Base-by-base conservation (phyloP, 2,797 vertebrate genomes). In the Chlorospingus semifuscus region DNA sequence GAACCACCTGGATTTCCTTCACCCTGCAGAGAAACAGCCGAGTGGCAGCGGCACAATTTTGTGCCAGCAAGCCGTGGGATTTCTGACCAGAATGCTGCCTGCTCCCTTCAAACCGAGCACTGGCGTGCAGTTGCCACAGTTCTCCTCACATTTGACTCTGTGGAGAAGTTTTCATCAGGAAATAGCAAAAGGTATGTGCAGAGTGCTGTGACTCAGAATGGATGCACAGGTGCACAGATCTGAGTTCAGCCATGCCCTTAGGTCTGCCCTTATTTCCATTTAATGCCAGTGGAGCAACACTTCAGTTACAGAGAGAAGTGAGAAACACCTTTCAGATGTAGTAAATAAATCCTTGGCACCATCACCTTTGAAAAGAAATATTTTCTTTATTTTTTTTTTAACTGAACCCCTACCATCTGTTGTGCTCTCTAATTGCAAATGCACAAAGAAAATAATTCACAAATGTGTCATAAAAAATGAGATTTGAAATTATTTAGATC, bases 401-500 rank as follows among this genome's bases (percentile, higher is more conserved):
- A 83, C 77, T 89, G 92, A 97, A 68, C 49, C 30, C 91, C 70
- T 91, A n/a, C 96, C 97, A 96, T 97, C 97, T 98, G 96, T 92
- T 97, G 69, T 93, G 49, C 69, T 78, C 85, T 95, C 93, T 91
- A 97, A 89, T 89, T 97, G 90, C 72, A 97, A 96, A 83, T 93
- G 49, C 24, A 76, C 41, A 61, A 90, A 95, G 92, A 87, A 89
- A 87, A 93, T 95, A 96, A 97, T 77, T 95, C 92, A 95, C 70
- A 85, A 70, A 86, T 42, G 36, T 91, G 61, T 94, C 77, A 96
- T 95, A 96, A 97, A 94, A 74, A 96, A 79, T 89, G 18, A 86
- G 37, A 78, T 32, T 24, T 61, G 41, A 83, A 92, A 88, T 83
- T 75, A 93, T 95, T 97, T 90, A 90, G 66, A 86, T 85, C 47